Base-by-base conservation (phyloP, 1,140 invertebrate genomes). In the Steinernema feltiae region DNA sequence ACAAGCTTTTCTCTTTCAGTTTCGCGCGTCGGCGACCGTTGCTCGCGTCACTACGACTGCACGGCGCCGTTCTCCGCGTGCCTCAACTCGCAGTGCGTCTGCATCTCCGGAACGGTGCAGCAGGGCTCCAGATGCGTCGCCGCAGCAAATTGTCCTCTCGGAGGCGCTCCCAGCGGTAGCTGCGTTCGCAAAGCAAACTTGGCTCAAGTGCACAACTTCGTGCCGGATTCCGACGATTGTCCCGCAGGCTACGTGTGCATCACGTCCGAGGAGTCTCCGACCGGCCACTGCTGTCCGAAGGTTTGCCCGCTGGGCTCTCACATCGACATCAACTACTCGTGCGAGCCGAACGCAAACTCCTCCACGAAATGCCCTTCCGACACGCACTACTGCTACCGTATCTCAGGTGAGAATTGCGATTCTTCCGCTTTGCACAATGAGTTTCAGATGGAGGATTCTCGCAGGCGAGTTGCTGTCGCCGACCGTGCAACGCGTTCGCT, bases 1-100 rank as follows among this genome's bases (percentile, higher is more conserved):
- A 63, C 53, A 63, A 63, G 7, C 24, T 27, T 78, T 35, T 21
- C 24, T 30, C n/a, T 70, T 78, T 29, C 75, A 84, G 83, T 76
- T 15, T 83, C 84, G 0, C 73, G 79, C 32, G 85, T 85, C 1
- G 84, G 84, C 0, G 84, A 85, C 63, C 84, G 84, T 15, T 85
- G 84, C 53, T 82, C 83, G 30, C 73, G 85, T 2, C 84, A 85
- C 71, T 86, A 86, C 71, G 84, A 85, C 69, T 85, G 84, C 53
- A 85, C 85, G 15, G 74, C 83, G 1, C 84, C 84, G 15, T 85
- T 85, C 76, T 85, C 85, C 12, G 84, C 84, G 1, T 85, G 84
- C 71, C 79, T 85, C 32, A 85, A 86, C 48, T 79, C 81, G 12
- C 83, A 84, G 70, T 85, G 84, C 74, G 83, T 84, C 17, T 85